These are phyloP conservation scores for Sylvilagus bachmani DNA, from an alignment of 2,113 vertebrate genomes.

Conservation along the genomic window DNA sequence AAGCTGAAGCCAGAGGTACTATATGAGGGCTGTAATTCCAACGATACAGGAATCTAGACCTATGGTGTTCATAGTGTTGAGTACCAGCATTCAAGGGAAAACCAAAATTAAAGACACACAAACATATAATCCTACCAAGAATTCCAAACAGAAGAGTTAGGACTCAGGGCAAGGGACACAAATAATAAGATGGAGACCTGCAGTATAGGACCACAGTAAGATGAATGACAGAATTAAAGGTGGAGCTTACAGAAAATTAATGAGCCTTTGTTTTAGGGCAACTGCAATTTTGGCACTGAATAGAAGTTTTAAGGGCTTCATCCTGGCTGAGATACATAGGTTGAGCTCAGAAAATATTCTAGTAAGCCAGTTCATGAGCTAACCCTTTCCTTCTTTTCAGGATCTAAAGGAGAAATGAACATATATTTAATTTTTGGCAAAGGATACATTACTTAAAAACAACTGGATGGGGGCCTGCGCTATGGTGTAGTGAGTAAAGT, in stretches of 20 bases:
- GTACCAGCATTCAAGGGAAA: background rate
- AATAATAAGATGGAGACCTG: background rate
- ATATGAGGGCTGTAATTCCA: background rate
- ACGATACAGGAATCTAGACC: background rate
- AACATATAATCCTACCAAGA: background rate
- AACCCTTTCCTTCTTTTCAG: constrained; percentile 44
- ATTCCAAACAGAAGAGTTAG: background rate
- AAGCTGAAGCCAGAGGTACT: background rate
- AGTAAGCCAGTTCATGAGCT: background rate
- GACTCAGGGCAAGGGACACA: background rate
- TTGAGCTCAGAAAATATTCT: constrained; percentile 24
- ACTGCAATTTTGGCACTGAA: background rate
- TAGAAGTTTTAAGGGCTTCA: background rate
- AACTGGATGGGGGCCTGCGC: no score
- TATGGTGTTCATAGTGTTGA: background rate
- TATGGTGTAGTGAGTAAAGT: no score
- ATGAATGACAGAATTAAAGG: background rate
- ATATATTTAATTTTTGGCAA: background rate
- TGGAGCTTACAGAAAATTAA: background rate
- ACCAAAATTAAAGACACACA: background rate
- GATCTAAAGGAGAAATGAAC: background rate
- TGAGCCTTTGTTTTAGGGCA: background rate
- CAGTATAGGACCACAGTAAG: background rate
- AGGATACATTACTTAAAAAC: background rate
- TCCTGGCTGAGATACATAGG: background rate